These are phyloP conservation scores for Ostrea edulis DNA, from an alignment of 1,140 invertebrate species.

Conservation along the genomic window DNA sequence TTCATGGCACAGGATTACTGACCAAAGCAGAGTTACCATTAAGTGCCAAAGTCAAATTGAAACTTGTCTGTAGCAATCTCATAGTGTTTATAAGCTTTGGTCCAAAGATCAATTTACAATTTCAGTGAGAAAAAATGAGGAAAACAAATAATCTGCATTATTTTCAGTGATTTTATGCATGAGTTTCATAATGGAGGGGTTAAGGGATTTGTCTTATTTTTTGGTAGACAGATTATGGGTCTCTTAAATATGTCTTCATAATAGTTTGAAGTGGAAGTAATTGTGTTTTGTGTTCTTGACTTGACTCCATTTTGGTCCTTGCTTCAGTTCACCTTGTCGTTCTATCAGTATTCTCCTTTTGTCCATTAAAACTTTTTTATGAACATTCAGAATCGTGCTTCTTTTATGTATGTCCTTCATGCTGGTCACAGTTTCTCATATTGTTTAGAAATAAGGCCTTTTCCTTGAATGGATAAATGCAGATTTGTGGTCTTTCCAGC, in stretches of 20 bases:
- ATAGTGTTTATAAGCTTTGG: conserved; percentile 22
- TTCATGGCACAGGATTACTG: conserved; percentile 57
- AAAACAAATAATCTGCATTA: conserved; percentile 17
- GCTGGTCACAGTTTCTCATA: conserved; percentile 25
- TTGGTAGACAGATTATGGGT: conserved; percentile 28
- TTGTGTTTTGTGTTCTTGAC: conserved; percentile 28
- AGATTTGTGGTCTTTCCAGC: conserved; percentile 24
- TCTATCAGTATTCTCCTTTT: not conserved
- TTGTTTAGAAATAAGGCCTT: not conserved
- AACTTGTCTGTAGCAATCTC: conserved; percentile 7
- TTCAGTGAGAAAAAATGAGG: conserved; percentile 2
- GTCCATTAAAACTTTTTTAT: conserved; percentile 38
- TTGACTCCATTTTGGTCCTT: conserved; percentile 9
- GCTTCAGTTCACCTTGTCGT: not conserved
- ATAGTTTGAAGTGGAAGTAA: conserved; percentile 16
- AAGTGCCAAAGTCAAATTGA: conserved; percentile 54
- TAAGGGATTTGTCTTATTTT: conserved; percentile 18
- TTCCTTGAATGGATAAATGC: conserved; percentile 8
- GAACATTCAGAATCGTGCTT: conserved; percentile 1
- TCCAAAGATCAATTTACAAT: conserved; percentile 19
- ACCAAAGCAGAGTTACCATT: conserved; percentile 57
- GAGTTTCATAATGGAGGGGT: conserved; percentile 13
- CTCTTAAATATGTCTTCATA: conserved; percentile 35
- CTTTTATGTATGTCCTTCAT: conserved; percentile 26
- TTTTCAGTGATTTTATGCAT: conserved; percentile 30